These are phyloP conservation scores for Drosophila fulvimacula DNA, from an alignment of 2,888 invertebrate genomes.

Conservation along the genomic window DNA sequence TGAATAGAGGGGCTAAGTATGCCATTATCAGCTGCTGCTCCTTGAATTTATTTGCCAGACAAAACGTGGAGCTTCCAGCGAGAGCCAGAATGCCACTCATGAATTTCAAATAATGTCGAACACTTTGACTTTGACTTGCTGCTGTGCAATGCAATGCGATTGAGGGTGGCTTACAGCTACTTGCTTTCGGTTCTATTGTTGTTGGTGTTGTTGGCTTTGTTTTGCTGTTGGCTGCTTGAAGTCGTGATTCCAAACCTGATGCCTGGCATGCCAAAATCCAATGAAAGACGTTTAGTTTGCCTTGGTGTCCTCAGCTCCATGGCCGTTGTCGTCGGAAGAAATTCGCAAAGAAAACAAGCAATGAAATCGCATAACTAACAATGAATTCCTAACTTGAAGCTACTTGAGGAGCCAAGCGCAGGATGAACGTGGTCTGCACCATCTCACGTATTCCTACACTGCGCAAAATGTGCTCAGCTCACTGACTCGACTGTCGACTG, in stretches of 20 bases:
- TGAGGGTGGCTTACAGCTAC: constrained; percentile 42
- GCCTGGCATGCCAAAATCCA: constrained; percentile 78
- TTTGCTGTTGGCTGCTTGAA: constrained; percentile 42
- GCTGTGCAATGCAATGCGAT: constrained; percentile 68
- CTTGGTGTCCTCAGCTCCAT: constrained; percentile 40
- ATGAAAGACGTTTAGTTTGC: constrained; percentile 76
- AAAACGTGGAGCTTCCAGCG: constrained; percentile 21
- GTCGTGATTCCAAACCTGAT: constrained; percentile 73
- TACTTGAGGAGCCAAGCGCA: constrained; percentile 62
- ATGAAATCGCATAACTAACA: constrained; percentile 79
- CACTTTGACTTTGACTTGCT: constrained; percentile 77
- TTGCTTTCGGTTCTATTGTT: constrained; percentile 17
- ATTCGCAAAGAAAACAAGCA: constrained; percentile 76
- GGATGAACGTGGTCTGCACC: constrained; percentile 63
- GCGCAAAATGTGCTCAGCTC: constrained; percentile 37
- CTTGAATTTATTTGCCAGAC: constrained; percentile 70
- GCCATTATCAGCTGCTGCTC: constrained; percentile 74
- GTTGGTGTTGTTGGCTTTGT: constrained; percentile 30
- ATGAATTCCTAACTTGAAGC: constrained; percentile 75
- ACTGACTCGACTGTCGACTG: constrained; percentile 34
- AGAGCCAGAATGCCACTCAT: constrained; percentile 65
- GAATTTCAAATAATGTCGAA: constrained; percentile 80
- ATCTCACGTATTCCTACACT: constrained; percentile 52
- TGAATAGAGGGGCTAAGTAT: constrained; percentile 23
- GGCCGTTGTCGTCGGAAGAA: constrained; percentile 55